Conservation (phyloP, 2,888 invertebrate species). For the Plusia festucae region DNA sequence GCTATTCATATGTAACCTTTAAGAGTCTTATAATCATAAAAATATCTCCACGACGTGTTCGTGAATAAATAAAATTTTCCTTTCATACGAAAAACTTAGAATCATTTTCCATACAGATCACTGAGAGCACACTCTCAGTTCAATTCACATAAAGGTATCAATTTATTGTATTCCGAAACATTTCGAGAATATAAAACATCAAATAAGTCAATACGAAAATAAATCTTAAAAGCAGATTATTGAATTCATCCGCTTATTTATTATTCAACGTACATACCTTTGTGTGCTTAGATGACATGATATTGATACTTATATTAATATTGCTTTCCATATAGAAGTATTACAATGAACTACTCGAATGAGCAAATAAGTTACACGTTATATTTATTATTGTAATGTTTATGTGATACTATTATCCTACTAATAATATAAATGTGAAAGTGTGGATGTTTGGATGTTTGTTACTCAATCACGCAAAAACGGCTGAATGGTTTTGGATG, state of each 20-base stretch:
- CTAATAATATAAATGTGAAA: too few relatives aligned
- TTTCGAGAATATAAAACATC: background rate
- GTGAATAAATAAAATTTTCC: background rate
- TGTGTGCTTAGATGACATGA: conserved; percentile 25
- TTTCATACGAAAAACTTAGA: background rate
- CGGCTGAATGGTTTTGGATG: too few relatives aligned
- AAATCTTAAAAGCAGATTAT: conserved; percentile 15
- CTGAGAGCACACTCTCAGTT: too few relatives aligned
- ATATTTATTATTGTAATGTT: background rate
- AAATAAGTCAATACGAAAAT: conserved; percentile 1
- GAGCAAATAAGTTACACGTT: conserved; percentile 18
- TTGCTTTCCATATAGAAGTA: conserved; percentile 25
- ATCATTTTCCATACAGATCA: background rate
- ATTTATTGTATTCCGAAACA: background rate
- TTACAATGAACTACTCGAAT: conserved; percentile 28
- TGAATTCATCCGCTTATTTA: conserved; percentile 20
- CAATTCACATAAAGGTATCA: background rate
- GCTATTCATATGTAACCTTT: background rate
- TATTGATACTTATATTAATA: conserved; percentile 25
- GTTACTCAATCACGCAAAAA: too few relatives aligned
- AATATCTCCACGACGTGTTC: background rate
- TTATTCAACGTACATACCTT: conserved; percentile 14
- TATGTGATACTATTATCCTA: background rate
- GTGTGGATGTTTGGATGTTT: too few relatives aligned
- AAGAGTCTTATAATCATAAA: background rate